These are phyloP conservation scores for Hypomesus transpacificus DNA, from an alignment of 2,113 vertebrate species.

Conservation along the genomic window DNA sequence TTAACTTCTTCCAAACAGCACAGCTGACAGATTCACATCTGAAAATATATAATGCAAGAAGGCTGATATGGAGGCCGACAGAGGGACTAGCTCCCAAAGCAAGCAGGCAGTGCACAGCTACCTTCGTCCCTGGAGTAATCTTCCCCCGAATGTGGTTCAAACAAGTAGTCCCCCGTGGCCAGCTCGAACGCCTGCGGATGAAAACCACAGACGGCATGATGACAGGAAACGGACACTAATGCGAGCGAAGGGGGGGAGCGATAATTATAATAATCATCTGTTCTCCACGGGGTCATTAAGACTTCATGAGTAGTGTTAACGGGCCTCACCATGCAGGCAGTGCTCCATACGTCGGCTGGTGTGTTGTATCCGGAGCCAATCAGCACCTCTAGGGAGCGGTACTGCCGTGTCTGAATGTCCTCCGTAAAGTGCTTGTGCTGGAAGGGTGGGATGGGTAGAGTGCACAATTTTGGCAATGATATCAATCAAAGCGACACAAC, in stretches of 20 bases:
- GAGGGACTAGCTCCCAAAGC: not conserved
- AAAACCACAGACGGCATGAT: constrained; percentile 22
- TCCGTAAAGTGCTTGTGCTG: constrained; percentile 98
- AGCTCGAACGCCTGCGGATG: constrained; percentile 88
- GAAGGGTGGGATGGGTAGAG: constrained; percentile 2
- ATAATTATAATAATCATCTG: not conserved
- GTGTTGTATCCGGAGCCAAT: constrained; percentile 92
- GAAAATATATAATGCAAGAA: not conserved
- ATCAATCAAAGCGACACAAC: no score
- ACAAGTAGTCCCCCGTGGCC: constrained; percentile 95
- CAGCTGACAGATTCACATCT: no score
- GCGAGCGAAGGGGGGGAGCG: not conserved
- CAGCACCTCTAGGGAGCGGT: constrained; percentile 92
- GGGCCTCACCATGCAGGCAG: constrained; percentile 90
- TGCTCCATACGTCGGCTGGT: constrained; percentile 97
- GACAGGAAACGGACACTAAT: constrained; percentile 8
- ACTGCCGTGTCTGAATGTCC: constrained; percentile 96
- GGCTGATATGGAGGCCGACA: not conserved
- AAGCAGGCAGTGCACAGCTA: constrained; percentile 46
- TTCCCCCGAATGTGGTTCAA: constrained; percentile 96
- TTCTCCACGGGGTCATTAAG: not conserved
- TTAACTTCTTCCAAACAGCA: no score
- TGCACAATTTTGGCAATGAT: not conserved
- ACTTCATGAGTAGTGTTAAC: not conserved
- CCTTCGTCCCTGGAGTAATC: constrained; percentile 98